Base-by-base conservation (phyloP, 1,140 invertebrate genomes). In the Epicauta chinensis region DNA sequence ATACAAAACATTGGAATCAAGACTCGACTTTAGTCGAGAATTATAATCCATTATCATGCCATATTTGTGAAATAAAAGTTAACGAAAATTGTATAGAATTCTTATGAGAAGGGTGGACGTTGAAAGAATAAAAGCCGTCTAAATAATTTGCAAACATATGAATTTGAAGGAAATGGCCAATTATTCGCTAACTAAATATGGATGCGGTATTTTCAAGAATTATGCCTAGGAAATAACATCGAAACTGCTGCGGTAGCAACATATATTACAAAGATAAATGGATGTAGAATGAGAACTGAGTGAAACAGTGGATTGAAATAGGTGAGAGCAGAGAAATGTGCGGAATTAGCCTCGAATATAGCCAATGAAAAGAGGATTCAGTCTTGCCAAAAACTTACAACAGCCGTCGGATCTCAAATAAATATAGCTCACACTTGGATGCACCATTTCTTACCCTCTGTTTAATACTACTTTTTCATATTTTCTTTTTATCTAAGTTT, bases 251-350 rank as follows among this genome's bases (percentile, higher is more conserved):
- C 30, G 42, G 42, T 45, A 37, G 42, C 51, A 44, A 57, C 55
- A 52, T 57, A 57, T 37, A 53, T 57, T 53, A 57, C 37, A 38
- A 50, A 53, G 55, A 57, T 50, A 57, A 57, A 52, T 57, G 55
- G 55, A 36, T 49, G 36, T 40, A 49, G 46, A 49, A 49, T 49
- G 50, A 49, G 50, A 39, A 45, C 45, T 48, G 41, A 46, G 36
- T 49, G 46, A 41, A 49, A 57, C 51, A 52, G 39, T 48, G 55
- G 50, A 49, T 32, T 57, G 55, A 57, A 53, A 57, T 57, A 57
- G 55, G 55, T 57, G 55, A 57, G 55, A 57, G 51, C 51, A 43
- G 42, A 44, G 46, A 57, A 53, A 57, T 52, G 55, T 56, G 46
- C 40, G 46, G 46, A 49, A 49, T 49, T 49, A 49, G 55, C 55